Percentiles rank a stretch among this genome's conserved stretches.
Conservation (phyloP, 2,888 invertebrate species). For the Hipparchia sbordonii region DNA sequence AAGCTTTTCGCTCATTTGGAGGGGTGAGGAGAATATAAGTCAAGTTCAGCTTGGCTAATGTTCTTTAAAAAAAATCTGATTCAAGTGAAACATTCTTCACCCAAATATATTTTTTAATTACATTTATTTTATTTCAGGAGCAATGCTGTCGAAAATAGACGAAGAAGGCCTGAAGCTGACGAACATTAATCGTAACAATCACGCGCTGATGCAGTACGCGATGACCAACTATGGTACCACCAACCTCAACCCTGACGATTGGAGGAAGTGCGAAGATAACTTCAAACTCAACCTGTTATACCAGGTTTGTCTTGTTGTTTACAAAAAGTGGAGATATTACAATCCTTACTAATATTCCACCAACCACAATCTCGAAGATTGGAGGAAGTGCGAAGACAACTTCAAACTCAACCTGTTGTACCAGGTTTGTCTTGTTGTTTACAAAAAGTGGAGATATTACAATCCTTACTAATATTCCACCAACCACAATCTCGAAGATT, state of each 20-base stretch:
- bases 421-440: no score
- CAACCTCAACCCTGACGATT: conserved; percentile 91
- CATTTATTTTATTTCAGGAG: conserved; percentile 45
- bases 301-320: conserved; percentile 66
- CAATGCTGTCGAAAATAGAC: conserved; percentile 73
- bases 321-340: neutral
- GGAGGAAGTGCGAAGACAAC: no score
- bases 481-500: conserved; percentile 91
- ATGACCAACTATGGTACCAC: conserved; percentile 91
- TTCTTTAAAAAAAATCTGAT: no score
- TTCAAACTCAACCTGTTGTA: no score
- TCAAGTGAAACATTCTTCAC: no score
- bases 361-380: no score
- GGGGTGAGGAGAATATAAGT: no score
- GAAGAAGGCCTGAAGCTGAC: conserved; percentile 85
- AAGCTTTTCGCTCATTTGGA: no score
- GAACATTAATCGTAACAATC: conserved; percentile 88
- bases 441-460: no score
- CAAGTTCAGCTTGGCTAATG: no score
- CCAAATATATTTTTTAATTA: no score
- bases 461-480: conserved; percentile 58
- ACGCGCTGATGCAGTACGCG: conserved; percentile 91
- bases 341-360: no score
- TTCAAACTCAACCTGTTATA: conserved; percentile 91
- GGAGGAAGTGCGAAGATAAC: conserved; percentile 96